Percentiles rank a stretch among this genome's conserved stretches.
Conservation (phyloP, 2,797 vertebrate genomes). For the Ibycter americanus region DNA sequence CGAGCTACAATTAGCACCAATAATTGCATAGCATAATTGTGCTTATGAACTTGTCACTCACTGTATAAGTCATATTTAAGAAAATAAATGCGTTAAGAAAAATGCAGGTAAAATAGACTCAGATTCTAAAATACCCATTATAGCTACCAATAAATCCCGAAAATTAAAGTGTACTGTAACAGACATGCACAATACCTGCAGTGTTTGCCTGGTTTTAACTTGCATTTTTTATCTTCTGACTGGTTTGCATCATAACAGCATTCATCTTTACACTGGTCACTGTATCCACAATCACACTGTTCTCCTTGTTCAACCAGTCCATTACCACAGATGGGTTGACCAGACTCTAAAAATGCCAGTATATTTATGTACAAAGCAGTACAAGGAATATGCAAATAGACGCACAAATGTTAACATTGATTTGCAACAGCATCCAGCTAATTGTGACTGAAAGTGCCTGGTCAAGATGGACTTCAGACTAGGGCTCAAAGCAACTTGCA, state of each 20-base stretch:
- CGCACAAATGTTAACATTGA: not conserved
- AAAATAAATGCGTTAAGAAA: not conserved
- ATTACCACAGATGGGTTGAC: slow-evolving; percentile 96
- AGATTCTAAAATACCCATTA: not conserved
- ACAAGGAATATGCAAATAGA: not conserved
- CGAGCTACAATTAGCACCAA: not conserved
- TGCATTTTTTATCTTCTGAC: slow-evolving; percentile 85
- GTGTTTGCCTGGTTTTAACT: slow-evolving; percentile 77
- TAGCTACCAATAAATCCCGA: not conserved
- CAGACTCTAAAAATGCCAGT: slow-evolving; percentile 85
- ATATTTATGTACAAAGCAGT: not conserved
- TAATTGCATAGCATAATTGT: not conserved
- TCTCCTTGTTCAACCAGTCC: slow-evolving; percentile 92
- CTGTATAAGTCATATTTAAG: not conserved
- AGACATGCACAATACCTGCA: slow-evolving; percentile 84
- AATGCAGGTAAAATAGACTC: not conserved
- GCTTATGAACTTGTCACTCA: not conserved
- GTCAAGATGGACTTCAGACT: not conserved
- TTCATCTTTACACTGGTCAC: slow-evolving; percentile 89
- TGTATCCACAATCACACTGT: slow-evolving; percentile 95
- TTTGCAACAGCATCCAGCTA: not conserved
- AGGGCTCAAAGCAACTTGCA: not conserved
- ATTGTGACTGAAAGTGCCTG: not conserved
- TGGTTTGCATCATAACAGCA: slow-evolving; percentile 90
- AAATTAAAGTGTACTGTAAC: not conserved